Base-by-base conservation (phyloP, 2,888 invertebrate species). In the Sarcophaga carnaria region DNA sequence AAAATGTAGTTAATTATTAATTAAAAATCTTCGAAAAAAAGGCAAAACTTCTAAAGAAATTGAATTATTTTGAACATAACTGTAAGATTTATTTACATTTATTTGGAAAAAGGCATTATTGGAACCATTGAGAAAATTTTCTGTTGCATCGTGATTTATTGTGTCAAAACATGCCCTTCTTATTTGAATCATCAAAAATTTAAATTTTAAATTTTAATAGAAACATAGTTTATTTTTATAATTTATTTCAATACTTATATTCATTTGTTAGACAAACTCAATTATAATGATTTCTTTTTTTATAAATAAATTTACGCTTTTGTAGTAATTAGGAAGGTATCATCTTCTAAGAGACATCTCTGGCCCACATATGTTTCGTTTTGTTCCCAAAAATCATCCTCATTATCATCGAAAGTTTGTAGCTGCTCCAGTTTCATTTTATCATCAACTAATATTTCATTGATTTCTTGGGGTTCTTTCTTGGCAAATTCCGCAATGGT, bases 301-400 rank as follows among this genome's bases (percentile, higher is more conserved):
- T 37, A 37, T 6, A 37, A 37, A 37, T 37, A 62, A 17, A 62
- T 66, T 54, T 89, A 92, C 59, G 89, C 90, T 81, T 92, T 92
- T 71, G 89, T 89, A 27, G 92, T 60, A 22, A 91, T 79, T 37
- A 90, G 87, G 88, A 92, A 91, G 25, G 89, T 89, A 79, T 93
- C 93, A 88, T 93, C 93, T 77, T 93, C 92, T 3, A 93, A 85
- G 8, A 93, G 87, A 83, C 93, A 93, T 47, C 93, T 91, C 70
- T 91, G 92, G 14, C 92, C 91, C 17, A 93, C 92, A 89, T 91
- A 92, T 59, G 90, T 89, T 60, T 92, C 93, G 87, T 92, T 93
- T 11, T 90, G 90, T 80, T 93, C 93, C 93, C 93, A 93, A 76
- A 91, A 91, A 70, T 92, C 92, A 54, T 91, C 92, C 25, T 91